Conservation (phyloP, 2,113 vertebrate genomes). For the Nymphicus hollandicus region DNA sequence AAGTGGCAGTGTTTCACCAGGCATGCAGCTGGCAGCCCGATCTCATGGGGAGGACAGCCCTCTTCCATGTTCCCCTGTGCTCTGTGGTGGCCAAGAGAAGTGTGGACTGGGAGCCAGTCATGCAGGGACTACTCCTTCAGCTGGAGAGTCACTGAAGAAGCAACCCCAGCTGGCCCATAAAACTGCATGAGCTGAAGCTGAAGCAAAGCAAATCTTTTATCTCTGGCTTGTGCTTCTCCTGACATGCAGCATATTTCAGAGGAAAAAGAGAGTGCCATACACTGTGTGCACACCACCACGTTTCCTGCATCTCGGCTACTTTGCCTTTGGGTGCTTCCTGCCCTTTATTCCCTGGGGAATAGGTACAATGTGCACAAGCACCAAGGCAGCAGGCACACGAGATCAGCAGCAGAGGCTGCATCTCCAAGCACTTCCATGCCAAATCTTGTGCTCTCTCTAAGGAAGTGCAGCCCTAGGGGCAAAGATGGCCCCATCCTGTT, state of each 20-base stretch:
- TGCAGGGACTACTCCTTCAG: background rate
- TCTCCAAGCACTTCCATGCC: background rate
- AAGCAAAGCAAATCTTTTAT: background rate
- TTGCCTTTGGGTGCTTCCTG: background rate
- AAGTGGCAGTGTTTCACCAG: background rate
- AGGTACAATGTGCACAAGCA: background rate
- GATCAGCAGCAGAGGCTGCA: background rate
- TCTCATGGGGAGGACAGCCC: background rate
- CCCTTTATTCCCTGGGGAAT: background rate
- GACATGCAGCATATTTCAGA: background rate
- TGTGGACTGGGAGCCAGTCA: background rate
- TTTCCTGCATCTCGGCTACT: background rate
- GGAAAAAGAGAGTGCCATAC: background rate
- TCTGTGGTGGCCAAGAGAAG: background rate
- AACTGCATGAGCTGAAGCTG: background rate
- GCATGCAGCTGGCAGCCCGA: background rate
- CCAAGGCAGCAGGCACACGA: background rate
- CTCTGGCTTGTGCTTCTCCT: background rate
- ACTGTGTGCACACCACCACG: background rate
- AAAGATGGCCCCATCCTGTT: background rate
- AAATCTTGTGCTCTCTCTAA: background rate
- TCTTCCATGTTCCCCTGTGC: accelerated
- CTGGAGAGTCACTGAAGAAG: background rate
- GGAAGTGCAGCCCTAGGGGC: background rate
- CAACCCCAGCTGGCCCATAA: background rate